Percentiles rank a stretch among this genome's conserved stretches.
phyloP scores from a whole-genome alignment of 2,113 vertebrate genomes.

The Notothenia coriiceps region DNA sequence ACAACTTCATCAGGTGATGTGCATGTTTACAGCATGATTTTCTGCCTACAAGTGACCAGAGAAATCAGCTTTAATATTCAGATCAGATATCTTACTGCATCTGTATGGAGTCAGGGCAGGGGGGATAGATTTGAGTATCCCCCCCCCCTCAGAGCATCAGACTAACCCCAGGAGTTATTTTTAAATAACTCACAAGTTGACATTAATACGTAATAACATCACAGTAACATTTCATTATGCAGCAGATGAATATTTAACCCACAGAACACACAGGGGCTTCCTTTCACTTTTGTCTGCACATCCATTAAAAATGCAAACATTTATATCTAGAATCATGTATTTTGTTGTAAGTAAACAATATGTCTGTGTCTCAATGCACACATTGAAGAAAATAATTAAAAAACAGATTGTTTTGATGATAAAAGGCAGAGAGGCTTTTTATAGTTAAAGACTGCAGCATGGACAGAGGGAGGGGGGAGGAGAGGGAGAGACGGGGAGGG shows the following conservation, averaged over 20 bases:
- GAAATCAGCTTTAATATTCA: neutral
- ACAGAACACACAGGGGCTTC: neutral
- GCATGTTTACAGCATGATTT: neutral
- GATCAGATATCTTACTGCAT: no score
- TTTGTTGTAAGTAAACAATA: neutral
- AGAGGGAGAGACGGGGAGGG: constrained; percentile 4
- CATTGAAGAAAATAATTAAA: no score
- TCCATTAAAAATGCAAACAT: constrained; percentile 5
- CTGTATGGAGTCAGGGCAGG: no score
- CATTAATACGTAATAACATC: constrained; percentile 38
- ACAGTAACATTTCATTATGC: constrained; percentile 22
- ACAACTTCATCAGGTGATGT: neutral
- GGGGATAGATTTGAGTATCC: neutral
- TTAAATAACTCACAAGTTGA: neutral
- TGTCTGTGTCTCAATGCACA: neutral
- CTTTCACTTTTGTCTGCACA: no score
- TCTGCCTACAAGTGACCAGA: no score
- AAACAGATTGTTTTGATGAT: neutral
- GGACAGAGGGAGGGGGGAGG: constrained; percentile 2
- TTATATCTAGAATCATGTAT: neutral
- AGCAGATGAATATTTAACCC: constrained; percentile 37
- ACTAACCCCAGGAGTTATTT: neutral
- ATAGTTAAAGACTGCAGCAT: constrained; percentile 56
- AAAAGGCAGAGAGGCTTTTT: constrained; percentile 20
- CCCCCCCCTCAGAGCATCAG: neutral